These are phyloP conservation scores for Chelonia mydas DNA, from an alignment of 2,797 vertebrate species.

Conservation along the genomic window DNA sequence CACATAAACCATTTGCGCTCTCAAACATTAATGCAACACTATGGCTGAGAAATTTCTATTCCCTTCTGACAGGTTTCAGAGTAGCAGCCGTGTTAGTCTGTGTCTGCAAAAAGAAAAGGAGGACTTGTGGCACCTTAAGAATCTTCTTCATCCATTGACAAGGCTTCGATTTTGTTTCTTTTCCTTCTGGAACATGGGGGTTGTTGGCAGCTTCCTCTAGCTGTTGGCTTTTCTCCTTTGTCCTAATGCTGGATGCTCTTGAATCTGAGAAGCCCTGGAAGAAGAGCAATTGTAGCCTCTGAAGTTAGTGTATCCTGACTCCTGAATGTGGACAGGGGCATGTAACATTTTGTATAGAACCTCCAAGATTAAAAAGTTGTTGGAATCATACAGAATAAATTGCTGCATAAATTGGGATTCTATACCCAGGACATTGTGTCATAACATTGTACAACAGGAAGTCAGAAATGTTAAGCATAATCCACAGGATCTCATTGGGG, in stretches of 20 bases:
- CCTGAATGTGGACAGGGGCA: not conserved
- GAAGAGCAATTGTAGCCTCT: not conserved
- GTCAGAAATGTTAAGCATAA: not conserved
- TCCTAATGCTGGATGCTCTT: not conserved
- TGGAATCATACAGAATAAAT: not conserved
- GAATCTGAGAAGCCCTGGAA: not conserved
- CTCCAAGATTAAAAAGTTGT: not conserved
- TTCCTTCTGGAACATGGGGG: not conserved
- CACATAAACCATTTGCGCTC: not conserved
- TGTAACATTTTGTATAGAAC: not conserved
- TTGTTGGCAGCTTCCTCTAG: not conserved
- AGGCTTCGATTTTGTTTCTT: not conserved
- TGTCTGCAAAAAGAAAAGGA: too few relatives aligned
- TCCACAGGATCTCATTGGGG: not conserved
- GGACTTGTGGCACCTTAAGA: not conserved
- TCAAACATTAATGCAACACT: not conserved
- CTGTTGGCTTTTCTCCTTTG: not conserved
- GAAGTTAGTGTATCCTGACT: not conserved
- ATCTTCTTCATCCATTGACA: not conserved
- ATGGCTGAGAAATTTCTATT: not conserved
- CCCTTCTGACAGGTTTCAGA: not conserved
- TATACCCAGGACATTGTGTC: not conserved
- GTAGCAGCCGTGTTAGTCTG: too few relatives aligned
- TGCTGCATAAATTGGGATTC: not conserved
- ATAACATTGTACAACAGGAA: not conserved